A percentile compares a stretch with the other conserved stretches of the same genome.
These are phyloP conservation scores for Limnephilus rhombicus DNA, from an alignment of 2,888 invertebrate species.

Conservation along the genomic window DNA sequence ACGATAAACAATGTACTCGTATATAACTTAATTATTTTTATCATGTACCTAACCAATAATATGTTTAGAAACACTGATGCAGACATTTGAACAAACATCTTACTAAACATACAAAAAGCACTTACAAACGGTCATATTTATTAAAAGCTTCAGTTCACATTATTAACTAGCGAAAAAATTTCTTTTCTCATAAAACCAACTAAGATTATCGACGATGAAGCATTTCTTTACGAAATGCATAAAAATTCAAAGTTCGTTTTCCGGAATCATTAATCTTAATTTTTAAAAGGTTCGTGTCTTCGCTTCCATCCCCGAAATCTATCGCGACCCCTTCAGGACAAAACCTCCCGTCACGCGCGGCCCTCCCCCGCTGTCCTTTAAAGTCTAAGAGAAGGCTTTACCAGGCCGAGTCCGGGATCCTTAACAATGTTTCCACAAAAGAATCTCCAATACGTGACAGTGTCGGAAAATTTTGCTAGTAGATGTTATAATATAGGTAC, in stretches of 20 bases:
- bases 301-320: slow-evolving; percentile 13
- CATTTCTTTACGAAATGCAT: not conserved
- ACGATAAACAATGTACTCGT: too few species aligned
- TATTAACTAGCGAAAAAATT: not conserved
- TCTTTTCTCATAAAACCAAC: not conserved
- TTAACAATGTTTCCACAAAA: not conserved
- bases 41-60: not conserved
- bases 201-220: not conserved
- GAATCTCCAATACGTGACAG: not conserved
- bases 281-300: slow-evolving; percentile 61
- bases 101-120: not conserved
- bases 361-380: not conserved
- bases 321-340: not conserved
- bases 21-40: too few species aligned
- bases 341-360: slow-evolving; percentile 5
- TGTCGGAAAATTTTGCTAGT: not conserved
- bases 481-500: not conserved
- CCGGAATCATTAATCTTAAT: slow-evolving; percentile 63
- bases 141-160: not conserved
- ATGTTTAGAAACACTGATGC: not conserved
- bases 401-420: not conserved
- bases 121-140: not conserved
- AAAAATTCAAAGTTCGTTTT: slow-evolving; percentile 52
- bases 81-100: not conserved
- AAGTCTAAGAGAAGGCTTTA: not conserved